Base-by-base conservation (phyloP, 2,888 invertebrate genomes). In the Deroplatys truncata region DNA sequence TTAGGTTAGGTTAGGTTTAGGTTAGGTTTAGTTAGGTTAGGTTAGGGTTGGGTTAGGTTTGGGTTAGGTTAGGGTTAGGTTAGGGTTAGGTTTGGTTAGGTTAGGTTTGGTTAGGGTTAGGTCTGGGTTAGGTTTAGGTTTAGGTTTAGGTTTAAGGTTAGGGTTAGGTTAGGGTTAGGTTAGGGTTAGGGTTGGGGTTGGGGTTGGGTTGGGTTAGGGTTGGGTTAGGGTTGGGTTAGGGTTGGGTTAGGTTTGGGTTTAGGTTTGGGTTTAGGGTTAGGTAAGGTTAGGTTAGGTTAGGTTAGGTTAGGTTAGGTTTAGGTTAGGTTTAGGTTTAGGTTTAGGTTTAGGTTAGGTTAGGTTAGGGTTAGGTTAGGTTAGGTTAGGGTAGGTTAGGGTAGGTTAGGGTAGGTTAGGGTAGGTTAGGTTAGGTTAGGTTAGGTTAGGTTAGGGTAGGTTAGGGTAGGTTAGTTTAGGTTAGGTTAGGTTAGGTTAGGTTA, bases 1-100 rank as follows among this genome's bases (percentile, higher is more conserved):
- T 35, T 35, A 35, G 35, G 35, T 35, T 35, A 35, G 35, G 35
- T 5, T 35, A 35, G 35, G 35, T 35, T 5, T 35, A 35, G 35
- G 35, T 35, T 35, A 35, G 35, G 35, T 35, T 8, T 5, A 7
- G 35, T 35, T 35, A 35, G 35, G 35, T 35, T 35, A 35, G 35
- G 35, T 35, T 91, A 91, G n/a, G 92, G 91, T 92, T 91, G 91
- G 91, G 91, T 91, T 91, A 91, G 91, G 91, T 91, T 91, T 31
- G 91, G 91, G 90, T 88, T 88, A 83, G 87, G 91, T 90, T 88
- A 88, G 5, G 85, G 82, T 90, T 88, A 88, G 85, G 88, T 88
- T 35, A 56, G 88, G 3, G 91, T 91, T 91, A 91, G 91, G 91
- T 91, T 90, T 90, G 91, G 91, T 91, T 90, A 90, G 91, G 91